Conservation (phyloP, 2,113 vertebrate genomes). For the Clarias batrachus region DNA sequence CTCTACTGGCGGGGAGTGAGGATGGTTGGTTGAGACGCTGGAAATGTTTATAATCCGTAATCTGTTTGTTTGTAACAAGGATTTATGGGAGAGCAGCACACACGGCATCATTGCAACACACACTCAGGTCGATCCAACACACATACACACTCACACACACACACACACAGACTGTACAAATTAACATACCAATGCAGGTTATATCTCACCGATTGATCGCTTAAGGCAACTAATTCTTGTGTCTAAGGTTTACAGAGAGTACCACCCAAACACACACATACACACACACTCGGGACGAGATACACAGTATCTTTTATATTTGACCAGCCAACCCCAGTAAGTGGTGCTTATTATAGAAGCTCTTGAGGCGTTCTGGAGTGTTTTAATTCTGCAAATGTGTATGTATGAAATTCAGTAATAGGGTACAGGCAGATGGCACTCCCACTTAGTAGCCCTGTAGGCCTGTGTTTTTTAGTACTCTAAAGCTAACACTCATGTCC, state of each 20-base stretch:
- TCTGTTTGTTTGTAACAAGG: slow-evolving; percentile 15
- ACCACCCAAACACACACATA: slow-evolving; percentile 5
- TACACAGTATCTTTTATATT: not conserved
- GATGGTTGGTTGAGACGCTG: not conserved
- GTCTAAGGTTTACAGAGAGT: not conserved
- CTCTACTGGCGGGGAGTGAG: not conserved
- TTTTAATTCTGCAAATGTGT: not conserved
- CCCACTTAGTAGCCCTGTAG: not conserved
- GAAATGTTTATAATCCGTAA: slow-evolving; percentile 38
- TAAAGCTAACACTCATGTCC: slow-evolving; percentile 8
- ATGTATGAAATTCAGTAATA: slow-evolving; percentile 34
- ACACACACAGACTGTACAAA: not conserved
- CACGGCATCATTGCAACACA: not conserved
- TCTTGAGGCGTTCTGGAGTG: not conserved
- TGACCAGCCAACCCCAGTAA: not conserved
- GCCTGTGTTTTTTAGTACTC: not conserved
- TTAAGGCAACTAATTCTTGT: not conserved
- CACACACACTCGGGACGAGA: slow-evolving; percentile 1
- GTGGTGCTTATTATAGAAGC: slow-evolving; percentile 35
- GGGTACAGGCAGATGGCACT: slow-evolving; percentile 19
- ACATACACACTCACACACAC: not conserved
- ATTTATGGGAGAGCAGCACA: not conserved
- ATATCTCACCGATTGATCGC: not conserved
- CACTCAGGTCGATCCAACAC: not conserved
- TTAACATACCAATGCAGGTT: not conserved